Conservation (phyloP, 2,113 vertebrate species). For the Carassius carassius region DNA sequence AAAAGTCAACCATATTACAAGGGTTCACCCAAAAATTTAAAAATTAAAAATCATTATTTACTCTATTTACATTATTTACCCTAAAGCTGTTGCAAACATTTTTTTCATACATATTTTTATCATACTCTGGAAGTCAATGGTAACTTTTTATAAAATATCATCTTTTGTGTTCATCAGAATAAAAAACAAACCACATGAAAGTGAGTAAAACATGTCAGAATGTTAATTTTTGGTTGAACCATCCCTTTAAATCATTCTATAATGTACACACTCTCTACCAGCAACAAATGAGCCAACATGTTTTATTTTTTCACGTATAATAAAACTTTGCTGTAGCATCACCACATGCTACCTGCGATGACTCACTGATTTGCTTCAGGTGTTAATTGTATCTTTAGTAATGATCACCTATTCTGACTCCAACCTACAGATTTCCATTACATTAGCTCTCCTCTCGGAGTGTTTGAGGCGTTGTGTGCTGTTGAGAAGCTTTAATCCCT, state of each 20-base stretch:
- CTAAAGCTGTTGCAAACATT: no score
- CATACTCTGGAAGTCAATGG: no score
- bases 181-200: background rate
- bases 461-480: background rate
- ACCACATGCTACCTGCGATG: slow-evolving; percentile 29
- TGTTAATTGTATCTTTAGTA: slow-evolving; percentile 50
- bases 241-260: background rate
- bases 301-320: background rate
- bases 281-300: background rate
- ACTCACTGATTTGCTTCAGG: slow-evolving; percentile 30
- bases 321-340: background rate
- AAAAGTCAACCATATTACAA: background rate
- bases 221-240: background rate
- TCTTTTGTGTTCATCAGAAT: no score
- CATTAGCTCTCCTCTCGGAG: slow-evolving; percentile 13
- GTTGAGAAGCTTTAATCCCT: slow-evolving; percentile 10
- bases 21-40: no score
- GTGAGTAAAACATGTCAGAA: background rate
- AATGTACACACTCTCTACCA: background rate
- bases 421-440: slow-evolving; percentile 37
- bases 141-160: no score
- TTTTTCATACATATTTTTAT: no score
- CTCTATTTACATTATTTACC: no score
- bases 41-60: no score
- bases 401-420: slow-evolving; percentile 29